Base-by-base conservation (phyloP, 2,113 vertebrate species). In the Peucedramus taeniatus region DNA sequence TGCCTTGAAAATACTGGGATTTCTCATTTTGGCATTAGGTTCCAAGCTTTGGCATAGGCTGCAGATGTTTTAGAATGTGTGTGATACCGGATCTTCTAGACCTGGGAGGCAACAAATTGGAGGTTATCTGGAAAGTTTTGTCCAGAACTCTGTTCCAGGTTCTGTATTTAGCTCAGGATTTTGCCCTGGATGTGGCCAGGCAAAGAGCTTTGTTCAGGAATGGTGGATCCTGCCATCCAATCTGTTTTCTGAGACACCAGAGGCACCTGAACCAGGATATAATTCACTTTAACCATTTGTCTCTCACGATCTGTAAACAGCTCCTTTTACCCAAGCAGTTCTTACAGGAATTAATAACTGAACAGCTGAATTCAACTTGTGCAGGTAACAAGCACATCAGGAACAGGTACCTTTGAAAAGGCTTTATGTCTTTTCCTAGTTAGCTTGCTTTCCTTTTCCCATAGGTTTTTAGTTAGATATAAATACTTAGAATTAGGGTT, bases 181-280 rank as follows among this genome's bases (percentile, higher is more conserved):
- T 76, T 59, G 21, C 72, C 18, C 0, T 5, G 54, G 30, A 19
- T 40, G 13, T 17, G 27, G 51, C 28, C 54, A 45, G 83, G 26
- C 0, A 3, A 28, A 45, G 28, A 27, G 15, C 15, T 53, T 39
- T 53, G 57, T 24, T 79, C 35, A 0, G 0, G 20, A 63, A 17
- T 4, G 6, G 31, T 40, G 40, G 35, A 35, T 35, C 26, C 24
- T 56, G 40, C 42, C 6, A 0, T 5, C 37, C 49, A 9, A 35
- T 37, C 9, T 47, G 60, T 45, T 51, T 33, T 31, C 59, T 10
- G 18, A 15, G 26, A 14, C n/a, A 37, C 19, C 22, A 20, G 63
- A 49, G 54, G 30, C 19, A 31, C n/a, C 45, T 13, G 15, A 33
- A 7, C 27, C 35, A 49, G 42, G 31, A 2, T 23, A 5, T 20